These are phyloP conservation scores for Aphidoletes aphidimyza DNA, from an alignment of 2,888 invertebrate genomes.

Conservation along the genomic window DNA sequence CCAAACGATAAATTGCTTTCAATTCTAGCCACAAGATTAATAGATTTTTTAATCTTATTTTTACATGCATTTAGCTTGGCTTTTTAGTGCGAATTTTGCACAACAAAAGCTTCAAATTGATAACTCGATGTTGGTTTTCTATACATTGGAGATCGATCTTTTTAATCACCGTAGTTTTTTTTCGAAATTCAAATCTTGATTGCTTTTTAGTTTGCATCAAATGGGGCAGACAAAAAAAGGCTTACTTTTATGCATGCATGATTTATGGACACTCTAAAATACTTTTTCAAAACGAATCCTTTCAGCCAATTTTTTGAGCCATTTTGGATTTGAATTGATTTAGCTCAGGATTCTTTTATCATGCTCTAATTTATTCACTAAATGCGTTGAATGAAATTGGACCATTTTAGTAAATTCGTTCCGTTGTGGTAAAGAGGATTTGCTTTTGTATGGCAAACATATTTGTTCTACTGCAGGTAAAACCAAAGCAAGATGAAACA, in stretches of 20 bases:
- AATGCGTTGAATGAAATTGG: background rate
- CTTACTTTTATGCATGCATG: constrained; percentile 20
- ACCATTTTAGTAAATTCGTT: background rate
- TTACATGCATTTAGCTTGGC: background rate
- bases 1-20: constrained; percentile 8
- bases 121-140: background rate
- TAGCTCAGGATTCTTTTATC: background rate
- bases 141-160: background rate
- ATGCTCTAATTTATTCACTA: background rate
- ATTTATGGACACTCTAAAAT: background rate
- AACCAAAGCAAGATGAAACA: background rate
- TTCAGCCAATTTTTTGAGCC: background rate
- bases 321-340: background rate
- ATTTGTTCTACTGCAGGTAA: background rate
- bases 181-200: constrained; percentile 19
- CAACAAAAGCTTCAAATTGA: constrained; percentile 13
- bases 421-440: background rate
- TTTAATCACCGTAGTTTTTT: constrained; percentile 4
- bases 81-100: background rate
- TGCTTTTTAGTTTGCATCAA: background rate
- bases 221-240: background rate
- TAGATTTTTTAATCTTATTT: constrained; percentile 25
- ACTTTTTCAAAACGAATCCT: background rate
- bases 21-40: constrained; percentile 46
- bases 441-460: background rate